Evolutionary conservation across 2,113 vertebrate genomes (phyloP).

Genomic region (Anhinga anhinga): DNA sequence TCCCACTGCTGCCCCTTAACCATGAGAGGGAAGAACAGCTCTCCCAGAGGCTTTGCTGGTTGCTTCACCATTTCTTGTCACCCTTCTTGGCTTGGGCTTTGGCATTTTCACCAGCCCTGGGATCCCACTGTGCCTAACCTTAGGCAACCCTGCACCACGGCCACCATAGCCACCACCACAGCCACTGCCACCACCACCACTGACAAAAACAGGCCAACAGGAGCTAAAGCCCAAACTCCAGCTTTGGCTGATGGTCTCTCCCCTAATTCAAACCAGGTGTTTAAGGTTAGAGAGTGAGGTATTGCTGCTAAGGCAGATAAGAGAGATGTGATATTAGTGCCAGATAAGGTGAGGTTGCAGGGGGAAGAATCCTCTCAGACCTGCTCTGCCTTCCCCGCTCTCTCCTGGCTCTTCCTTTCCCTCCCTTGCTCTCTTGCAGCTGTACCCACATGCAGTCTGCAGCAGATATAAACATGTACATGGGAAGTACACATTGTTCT

Average conservation of each 20-base stretch:
- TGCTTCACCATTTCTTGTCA: neutral
- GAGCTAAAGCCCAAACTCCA: neutral
- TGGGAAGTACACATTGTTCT: neutral
- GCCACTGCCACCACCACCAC: neutral
- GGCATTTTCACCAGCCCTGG: neutral
- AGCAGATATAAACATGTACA: neutral
- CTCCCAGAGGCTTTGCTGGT: neutral
- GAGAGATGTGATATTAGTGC: neutral
- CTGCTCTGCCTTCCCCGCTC: neutral
- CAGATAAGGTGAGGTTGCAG: neutral
- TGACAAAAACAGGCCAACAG: neutral
- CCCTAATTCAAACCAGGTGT: neutral
- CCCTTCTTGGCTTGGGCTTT: neutral
- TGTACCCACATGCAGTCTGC: neutral
- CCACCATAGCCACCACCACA: neutral
- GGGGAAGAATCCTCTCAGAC: neutral
- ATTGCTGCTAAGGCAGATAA: neutral
- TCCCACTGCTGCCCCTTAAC: neutral
- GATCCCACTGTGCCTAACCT: neutral
- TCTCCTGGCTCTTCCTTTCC: neutral
- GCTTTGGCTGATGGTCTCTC: neutral
- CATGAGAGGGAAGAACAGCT: neutral
- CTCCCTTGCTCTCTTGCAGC: neutral
- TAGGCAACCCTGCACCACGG: neutral
- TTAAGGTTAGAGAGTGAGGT: neutral